A percentile compares a stretch with the other conserved stretches of the same genome.
Evolutionary conservation across 2,797 vertebrate genomes (phyloP).

Genomic region (Poeciliopsis paucimaculata): DNA sequence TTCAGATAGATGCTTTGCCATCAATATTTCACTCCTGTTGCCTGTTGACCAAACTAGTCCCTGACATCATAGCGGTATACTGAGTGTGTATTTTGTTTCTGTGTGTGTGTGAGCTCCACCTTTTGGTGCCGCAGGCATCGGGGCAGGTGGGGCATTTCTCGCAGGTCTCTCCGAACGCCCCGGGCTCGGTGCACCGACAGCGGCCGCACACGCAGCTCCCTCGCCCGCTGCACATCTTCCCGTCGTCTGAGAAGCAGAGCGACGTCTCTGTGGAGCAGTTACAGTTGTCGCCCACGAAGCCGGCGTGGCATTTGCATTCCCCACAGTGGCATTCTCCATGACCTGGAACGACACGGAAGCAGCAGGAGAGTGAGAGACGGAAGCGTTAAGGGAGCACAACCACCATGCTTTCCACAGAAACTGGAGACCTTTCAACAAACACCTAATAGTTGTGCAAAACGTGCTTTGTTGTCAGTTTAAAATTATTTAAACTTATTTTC

Average conservation of each 20-base stretch:
- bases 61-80: neutral
- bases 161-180: constrained; percentile 92
- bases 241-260: constrained; percentile 84
- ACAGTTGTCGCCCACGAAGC: constrained; percentile 94
- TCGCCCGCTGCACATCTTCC: constrained; percentile 91
- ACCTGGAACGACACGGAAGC: constrained; percentile 71
- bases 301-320: constrained; percentile 92
- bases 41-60: neutral
- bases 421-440: neutral
- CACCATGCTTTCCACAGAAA: neutral
- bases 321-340: constrained; percentile 95
- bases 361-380: neutral
- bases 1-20: neutral
- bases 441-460: neutral
- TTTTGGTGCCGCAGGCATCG: constrained; percentile 92
- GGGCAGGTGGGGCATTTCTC: constrained; percentile 98
- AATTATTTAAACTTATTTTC: no score
- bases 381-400: neutral
- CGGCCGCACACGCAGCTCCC: constrained; percentile 89
- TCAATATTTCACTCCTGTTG: neutral
- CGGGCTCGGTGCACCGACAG: constrained; percentile 91
- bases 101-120: constrained; percentile 72
- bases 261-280: constrained; percentile 91
- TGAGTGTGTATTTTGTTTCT: neutral
- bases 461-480: neutral